Evolutionary conservation across 2,888 invertebrate species (phyloP), one percentile per base, ranked within the genome.

Genomic region (Drosophila meridionalis): DNA sequence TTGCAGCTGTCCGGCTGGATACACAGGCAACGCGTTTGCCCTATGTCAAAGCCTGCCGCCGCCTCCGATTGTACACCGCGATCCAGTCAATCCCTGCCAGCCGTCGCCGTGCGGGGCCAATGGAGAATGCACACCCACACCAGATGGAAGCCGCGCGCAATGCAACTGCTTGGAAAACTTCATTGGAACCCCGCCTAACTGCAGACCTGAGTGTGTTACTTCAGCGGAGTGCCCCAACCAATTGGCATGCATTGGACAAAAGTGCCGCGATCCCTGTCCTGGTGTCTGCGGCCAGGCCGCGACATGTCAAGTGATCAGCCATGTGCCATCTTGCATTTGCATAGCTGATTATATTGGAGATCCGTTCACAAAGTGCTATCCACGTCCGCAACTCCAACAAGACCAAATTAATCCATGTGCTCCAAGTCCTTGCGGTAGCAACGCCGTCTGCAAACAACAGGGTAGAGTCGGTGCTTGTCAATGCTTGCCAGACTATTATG

Each of bases 251-350:
- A 95, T 97, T 55, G 95, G 95, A 82, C 95, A 95, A 92, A 96
- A 96, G 92, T 97, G 97, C 92, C 94, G 94, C 77, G 96, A 97
- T 92, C 97, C 97, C 20, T 97, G 97, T 89, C 94, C 95, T 7
- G 96, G 96, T 52, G 95, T 96, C 36, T 96, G 97, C 89, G 97
- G 97, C 14, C 89, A 95, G 28, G 94, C 95, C 78, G 96, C 97
- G 2, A 93, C 95, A 52, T 98, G 97, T 87, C 94, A 95, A 89
- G 96, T 97, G 8, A 94, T 96, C 20, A 96, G 96, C 91, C 96
- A 97, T 92, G 95, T 95, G 55, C 97, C 97, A 1, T 94, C 96
- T 67, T 97, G 97, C 91, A 94, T 94, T 89, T 94, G 91, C 83
- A 89, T 82, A 89, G 92, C 76, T 5, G 92, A 92, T 45, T 92